These are phyloP conservation scores for Amazona finschi DNA, from an alignment of 2,797 vertebrate genomes.

Conservation along the genomic window DNA sequence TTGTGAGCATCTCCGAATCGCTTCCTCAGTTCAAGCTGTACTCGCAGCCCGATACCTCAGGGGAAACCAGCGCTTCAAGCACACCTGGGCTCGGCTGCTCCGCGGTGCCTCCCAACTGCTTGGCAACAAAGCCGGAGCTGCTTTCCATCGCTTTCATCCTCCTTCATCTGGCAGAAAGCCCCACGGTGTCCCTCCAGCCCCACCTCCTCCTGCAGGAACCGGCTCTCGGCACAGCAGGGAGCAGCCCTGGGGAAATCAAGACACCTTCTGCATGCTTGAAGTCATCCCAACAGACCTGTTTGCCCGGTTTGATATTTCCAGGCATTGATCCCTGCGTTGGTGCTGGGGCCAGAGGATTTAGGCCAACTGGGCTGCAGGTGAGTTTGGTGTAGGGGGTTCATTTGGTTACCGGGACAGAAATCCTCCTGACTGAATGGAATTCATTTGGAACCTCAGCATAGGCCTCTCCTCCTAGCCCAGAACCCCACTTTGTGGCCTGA, in stretches of 20 bases:
- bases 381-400: background rate
- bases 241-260: background rate
- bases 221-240: background rate
- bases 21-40: fast-evolving
- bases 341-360: background rate
- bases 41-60: fast-evolving
- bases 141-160: background rate
- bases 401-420: background rate
- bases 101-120: fast-evolving
- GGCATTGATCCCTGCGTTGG: background rate
- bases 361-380: background rate
- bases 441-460: background rate
- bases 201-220: background rate
- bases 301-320: background rate
- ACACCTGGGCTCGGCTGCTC: background rate
- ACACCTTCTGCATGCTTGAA: background rate
- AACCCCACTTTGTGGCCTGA: background rate
- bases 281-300: background rate
- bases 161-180: background rate
- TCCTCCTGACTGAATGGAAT: background rate
- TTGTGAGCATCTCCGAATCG: background rate
- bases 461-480: background rate
- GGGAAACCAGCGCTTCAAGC: background rate
- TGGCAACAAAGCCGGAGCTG: background rate
- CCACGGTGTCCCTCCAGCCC: background rate